Percentiles rank a stretch among this genome's conserved stretches.
Conservation (phyloP, 2,888 invertebrate species). For the Cantharis lateralis region DNA sequence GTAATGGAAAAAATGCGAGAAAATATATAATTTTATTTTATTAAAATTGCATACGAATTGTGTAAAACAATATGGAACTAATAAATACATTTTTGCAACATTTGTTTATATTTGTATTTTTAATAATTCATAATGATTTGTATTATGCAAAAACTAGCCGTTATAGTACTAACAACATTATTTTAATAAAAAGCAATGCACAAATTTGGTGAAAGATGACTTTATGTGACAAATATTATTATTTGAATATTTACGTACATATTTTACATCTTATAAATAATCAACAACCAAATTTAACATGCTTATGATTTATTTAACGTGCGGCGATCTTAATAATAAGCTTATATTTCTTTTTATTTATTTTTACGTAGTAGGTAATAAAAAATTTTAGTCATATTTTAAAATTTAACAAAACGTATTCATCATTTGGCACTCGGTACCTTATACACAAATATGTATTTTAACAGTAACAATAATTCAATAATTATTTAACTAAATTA, state of each 20-base stretch:
- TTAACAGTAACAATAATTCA: constrained; percentile 28
- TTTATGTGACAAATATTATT: constrained; percentile 23
- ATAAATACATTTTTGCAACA: constrained; percentile 45
- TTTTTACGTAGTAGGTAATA: constrained; percentile 12
- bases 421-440: constrained; percentile 30
- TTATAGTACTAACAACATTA: constrained; percentile 18
- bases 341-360: constrained; percentile 12
- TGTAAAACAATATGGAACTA: constrained; percentile 51
- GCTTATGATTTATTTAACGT: constrained; percentile 18
- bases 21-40: constrained; percentile 39
- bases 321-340: constrained; percentile 16
- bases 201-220: constrained; percentile 29
- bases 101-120: constrained; percentile 35
- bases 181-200: constrained; percentile 28
- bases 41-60: constrained; percentile 52
- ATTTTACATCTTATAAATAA: constrained; percentile 34
- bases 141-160: constrained; percentile 29
- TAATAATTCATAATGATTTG: constrained; percentile 18
- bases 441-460: constrained; percentile 22
- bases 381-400: not conserved
- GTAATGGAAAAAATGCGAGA: constrained; percentile 55
- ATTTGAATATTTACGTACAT: constrained; percentile 30
- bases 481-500: constrained; percentile 1
- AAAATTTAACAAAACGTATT: constrained; percentile 20
- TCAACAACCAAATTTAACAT: constrained; percentile 34